phyloP scores from a whole-genome alignment of 2,113 vertebrate species.

The Clarias batrachus region DNA sequence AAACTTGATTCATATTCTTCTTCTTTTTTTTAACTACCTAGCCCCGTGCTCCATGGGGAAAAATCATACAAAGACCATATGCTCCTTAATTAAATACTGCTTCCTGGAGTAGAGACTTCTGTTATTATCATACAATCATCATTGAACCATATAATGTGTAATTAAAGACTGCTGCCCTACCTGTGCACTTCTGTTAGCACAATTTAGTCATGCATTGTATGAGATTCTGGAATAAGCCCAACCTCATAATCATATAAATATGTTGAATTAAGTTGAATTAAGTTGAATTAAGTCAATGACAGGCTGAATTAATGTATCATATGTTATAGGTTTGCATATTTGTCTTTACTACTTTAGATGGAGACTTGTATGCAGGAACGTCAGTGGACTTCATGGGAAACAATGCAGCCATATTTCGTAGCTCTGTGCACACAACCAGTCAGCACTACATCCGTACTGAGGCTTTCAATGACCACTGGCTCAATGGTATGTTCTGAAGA shows the following conservation, averaged over 20 bases:
- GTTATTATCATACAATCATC: constrained; percentile 25
- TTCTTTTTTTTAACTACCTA: constrained; percentile 22
- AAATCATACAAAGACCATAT: constrained; percentile 41
- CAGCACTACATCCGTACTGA: constrained; percentile 81
- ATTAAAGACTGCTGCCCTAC: constrained; percentile 40
- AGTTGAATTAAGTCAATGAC: constrained; percentile 15
- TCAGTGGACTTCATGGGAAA: constrained; percentile 86
- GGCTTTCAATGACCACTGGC: constrained; percentile 83
- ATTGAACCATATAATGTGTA: constrained; percentile 40
- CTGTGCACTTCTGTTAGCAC: constrained; percentile 20
- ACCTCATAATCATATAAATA: constrained; percentile 16
- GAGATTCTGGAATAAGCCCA: not conserved
- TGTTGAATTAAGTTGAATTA: not conserved
- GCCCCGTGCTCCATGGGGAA: not conserved
- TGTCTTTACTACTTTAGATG: constrained; percentile 59
- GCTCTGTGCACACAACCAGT: constrained; percentile 65
- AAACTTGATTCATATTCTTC: constrained; percentile 16
- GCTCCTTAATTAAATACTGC: constrained; percentile 50
- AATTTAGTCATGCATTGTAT: constrained; percentile 22
- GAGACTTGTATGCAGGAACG: constrained; percentile 79
- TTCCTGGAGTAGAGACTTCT: constrained; percentile 23
- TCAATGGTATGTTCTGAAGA: constrained; percentile 70
- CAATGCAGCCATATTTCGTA: constrained; percentile 79
- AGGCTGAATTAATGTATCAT: not conserved
- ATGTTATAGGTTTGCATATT: not conserved